Conservation (phyloP, 2,113 vertebrate species). For the Spea bombifrons region DNA sequence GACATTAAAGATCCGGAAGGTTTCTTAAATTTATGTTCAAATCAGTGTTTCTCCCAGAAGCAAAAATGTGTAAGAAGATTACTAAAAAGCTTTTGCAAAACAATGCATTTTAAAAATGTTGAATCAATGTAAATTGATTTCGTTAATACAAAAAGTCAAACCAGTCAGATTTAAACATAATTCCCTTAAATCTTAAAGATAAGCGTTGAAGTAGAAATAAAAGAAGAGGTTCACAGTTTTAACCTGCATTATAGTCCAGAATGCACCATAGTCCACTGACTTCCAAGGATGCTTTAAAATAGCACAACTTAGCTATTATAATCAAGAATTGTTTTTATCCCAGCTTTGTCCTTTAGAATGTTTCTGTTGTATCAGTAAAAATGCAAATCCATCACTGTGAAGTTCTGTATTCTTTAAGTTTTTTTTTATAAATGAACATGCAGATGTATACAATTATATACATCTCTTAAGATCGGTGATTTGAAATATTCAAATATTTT, state of each 20-base stretch:
- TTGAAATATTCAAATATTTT: too few species aligned
- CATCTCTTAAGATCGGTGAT: not conserved
- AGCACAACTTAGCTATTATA: constrained; percentile 8
- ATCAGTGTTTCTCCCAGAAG: not conserved
- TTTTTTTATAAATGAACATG: not conserved
- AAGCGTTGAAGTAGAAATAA: constrained; percentile 25
- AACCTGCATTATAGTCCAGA: constrained; percentile 5
- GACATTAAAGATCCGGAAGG: not conserved
- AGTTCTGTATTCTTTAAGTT: not conserved
- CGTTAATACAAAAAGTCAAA: constrained; percentile 17
- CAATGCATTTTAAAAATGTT: constrained; percentile 20
- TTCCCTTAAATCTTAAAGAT: constrained; percentile 26
- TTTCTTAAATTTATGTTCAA: not conserved
- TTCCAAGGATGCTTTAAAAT: constrained; percentile 12
- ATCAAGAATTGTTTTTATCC: not conserved
- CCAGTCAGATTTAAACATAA: constrained; percentile 30
- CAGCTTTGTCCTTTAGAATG: not conserved
- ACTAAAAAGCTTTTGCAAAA: constrained; percentile 18
- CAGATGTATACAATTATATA: not conserved
- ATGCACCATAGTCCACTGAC: constrained; percentile 2
- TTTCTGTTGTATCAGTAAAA: not conserved
- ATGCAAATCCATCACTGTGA: not conserved
- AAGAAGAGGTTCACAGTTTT: constrained; percentile 14
- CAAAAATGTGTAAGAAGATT: constrained; percentile 10
- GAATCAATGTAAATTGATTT: constrained; percentile 33